Conservation (phyloP, 2,888 invertebrate genomes). For the Cephus nigrinus region DNA sequence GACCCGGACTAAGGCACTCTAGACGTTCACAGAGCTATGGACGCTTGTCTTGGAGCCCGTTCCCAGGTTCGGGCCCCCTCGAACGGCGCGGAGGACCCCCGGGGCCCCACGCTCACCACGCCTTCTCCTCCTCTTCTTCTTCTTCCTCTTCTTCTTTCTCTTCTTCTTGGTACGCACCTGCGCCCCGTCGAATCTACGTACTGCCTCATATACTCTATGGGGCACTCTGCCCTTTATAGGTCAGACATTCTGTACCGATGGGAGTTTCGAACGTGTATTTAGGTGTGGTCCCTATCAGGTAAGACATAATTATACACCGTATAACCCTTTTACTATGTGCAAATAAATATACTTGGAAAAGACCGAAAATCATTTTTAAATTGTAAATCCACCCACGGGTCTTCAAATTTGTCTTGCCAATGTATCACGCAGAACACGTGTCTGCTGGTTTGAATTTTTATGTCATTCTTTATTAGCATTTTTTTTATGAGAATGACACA, state of each 20-base stretch:
- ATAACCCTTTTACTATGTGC: not conserved
- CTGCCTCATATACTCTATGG: not conserved
- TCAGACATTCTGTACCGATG: slow-evolving; percentile 26
- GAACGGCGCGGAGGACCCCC: not conserved
- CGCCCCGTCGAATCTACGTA: slow-evolving; percentile 11
- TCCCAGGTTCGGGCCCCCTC: slow-evolving; percentile 4
- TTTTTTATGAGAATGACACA: not conserved
- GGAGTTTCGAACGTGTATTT: not conserved
- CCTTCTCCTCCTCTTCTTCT: slow-evolving; percentile 12
- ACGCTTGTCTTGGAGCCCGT: not conserved
- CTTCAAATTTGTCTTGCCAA: not conserved
- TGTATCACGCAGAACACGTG: not conserved
- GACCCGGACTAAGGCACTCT: slow-evolving; percentile 54
- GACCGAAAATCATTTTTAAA: not conserved
- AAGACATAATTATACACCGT: not conserved
- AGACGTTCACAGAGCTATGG: not conserved
- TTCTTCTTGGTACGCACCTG: slow-evolving; percentile 33
- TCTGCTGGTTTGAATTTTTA: not conserved
- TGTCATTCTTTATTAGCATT: not conserved
- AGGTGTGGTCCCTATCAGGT: not conserved
- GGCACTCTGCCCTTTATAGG: slow-evolving; percentile 33
- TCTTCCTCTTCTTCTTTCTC: slow-evolving; percentile 24
- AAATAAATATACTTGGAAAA: not conserved
- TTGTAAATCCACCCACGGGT: not conserved
- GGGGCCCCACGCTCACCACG: not conserved